Percentiles rank a stretch among this genome's conserved stretches.
phyloP scores from a whole-genome alignment of 2,113 vertebrate genomes.

The western clawed frog (Xenopus tropicalis) region UCB_Xtro_10.0 CM004444.2:51659001-51659500 shows the following conservation, averaged over 20 bases:
- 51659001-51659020: too few species aligned
- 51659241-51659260: constrained; percentile 8
- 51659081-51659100: too few species aligned
- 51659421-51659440: neutral
- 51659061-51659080: too few species aligned
- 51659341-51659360: neutral
- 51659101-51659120: too few species aligned
- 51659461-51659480: neutral
- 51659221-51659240: neutral
- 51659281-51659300: neutral
- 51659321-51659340: neutral
- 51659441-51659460: too few species aligned
- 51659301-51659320: constrained; percentile 8
- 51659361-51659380: constrained; percentile 15
- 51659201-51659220: neutral
- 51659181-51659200: neutral
- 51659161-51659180: neutral
- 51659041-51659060: too few species aligned
- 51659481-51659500: neutral
- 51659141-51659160: neutral
- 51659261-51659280: constrained; percentile 5
- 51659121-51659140: too few species aligned
- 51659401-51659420: neutral
- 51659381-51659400: neutral
- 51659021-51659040: too few species aligned